Conservation (phyloP, 2,113 vertebrate genomes). For the Carassius carassius region DNA sequence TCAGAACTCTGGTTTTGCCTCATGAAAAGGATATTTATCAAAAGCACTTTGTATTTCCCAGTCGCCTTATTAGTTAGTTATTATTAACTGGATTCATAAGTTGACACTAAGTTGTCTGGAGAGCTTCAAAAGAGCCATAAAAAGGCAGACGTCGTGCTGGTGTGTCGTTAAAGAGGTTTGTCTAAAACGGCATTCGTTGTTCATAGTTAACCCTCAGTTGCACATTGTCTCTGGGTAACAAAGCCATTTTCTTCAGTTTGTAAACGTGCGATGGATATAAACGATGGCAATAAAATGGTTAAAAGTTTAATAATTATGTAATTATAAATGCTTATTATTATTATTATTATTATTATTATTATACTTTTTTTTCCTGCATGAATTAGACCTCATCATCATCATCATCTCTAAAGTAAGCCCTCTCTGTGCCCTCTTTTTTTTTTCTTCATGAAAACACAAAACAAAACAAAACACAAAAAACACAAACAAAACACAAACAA, state of each 20-base stretch:
- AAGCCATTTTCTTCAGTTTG: neutral
- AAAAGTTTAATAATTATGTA: neutral
- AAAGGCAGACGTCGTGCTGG: neutral
- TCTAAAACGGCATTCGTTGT: neutral
- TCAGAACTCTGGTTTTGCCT: conserved; percentile 9
- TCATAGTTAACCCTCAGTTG: conserved; percentile 11
- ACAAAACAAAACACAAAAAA: too few species aligned
- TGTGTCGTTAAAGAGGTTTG: neutral
- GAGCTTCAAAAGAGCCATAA: neutral
- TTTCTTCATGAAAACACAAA: too few species aligned
- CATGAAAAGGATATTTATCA: conserved; percentile 21
- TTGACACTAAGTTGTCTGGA: conserved; percentile 25
- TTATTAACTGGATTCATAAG: conserved; percentile 32
- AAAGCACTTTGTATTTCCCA: conserved; percentile 29
- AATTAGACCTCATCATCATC: too few species aligned
- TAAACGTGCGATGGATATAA: neutral
- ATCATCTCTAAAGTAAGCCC: too few species aligned
- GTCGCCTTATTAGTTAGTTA: conserved; percentile 17
- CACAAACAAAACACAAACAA: too few species aligned
- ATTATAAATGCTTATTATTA: too few species aligned
- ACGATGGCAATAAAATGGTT: neutral
- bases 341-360: too few species aligned
- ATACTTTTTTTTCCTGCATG: too few species aligned
- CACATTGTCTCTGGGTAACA: neutral
- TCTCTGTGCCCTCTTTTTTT: too few species aligned